Conservation (phyloP, 2,113 vertebrate genomes). For the Axis porcinus region DNA sequence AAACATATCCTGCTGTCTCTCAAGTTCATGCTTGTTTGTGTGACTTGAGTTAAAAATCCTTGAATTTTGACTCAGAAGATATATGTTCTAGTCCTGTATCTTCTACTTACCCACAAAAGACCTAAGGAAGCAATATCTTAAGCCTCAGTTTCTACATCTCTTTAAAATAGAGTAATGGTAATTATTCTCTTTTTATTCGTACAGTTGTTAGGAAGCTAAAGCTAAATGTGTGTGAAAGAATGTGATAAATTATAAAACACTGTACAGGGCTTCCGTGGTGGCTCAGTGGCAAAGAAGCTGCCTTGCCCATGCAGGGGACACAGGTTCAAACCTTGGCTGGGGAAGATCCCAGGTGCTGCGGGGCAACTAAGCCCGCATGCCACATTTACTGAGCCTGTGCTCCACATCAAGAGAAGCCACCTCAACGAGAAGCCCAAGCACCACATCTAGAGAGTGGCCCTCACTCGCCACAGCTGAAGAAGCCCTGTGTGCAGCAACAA, state of each 20-base stretch:
- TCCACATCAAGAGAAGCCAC: neutral
- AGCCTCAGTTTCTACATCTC: neutral
- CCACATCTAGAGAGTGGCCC: neutral
- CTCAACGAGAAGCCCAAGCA: neutral
- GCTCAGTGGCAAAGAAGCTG: neutral
- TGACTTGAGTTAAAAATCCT: neutral
- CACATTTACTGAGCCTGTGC: neutral
- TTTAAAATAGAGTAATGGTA: neutral
- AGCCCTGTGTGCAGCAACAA: neutral
- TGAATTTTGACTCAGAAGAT: neutral
- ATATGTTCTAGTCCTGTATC: neutral
- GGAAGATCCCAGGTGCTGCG: neutral
- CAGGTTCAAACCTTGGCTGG: neutral
- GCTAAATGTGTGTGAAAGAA: neutral
- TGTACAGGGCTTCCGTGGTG: neutral
- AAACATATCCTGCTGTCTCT: neutral
- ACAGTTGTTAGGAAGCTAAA: neutral
- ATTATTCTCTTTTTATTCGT: neutral
- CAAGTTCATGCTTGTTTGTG: neutral
- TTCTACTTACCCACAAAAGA: neutral
- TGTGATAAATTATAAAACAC: neutral
- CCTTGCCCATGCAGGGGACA: neutral
- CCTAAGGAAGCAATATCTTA: neutral
- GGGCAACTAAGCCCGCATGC: neutral
- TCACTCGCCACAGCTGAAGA: fast-evolving